Evolutionary conservation across 2,113 vertebrate genomes (phyloP), one percentile per base, ranked within the genome.

Genomic region (Scytalopus superciliaris): DNA sequence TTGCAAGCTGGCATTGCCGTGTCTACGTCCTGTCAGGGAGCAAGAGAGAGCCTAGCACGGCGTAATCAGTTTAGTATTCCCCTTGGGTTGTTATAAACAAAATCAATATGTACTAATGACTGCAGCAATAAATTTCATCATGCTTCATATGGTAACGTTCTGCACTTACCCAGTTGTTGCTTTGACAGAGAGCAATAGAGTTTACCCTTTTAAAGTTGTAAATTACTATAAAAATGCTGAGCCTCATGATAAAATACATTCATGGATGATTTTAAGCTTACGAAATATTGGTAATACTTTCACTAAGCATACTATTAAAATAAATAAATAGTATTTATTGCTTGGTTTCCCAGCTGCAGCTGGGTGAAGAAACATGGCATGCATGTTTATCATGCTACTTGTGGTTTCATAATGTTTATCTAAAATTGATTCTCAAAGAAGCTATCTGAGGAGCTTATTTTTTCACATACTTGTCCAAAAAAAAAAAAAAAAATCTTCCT

Each of bases 261-360:
- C 92, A 83, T 80, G 93, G 95, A 96, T 97, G 92, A 95, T 97
- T 98, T 98, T 96, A 97, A 97, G 97, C 97, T 95, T 95, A 91
- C 95, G 76, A 98, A 98, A 97, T 98, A 98, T 96, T 97, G 95
- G 97, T 97, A 98, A 98, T 97, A 97, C 96, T 98, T 98, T 97
- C 93, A 97, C 95, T 97, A 98, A 98, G 97, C 97, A 98, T 97
- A 97, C 96, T 98, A 98, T 98, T 98, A 98, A 98, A 98, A 98
- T 98, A 98, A 98, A 98, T 98, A 98, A 98, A 97, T 97, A 96
- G 97, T 98, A 98, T 98, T 98, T 98, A 98, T 97, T 98, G 97
- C 96, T 97, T 76, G 52, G 79, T 96, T 97, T 96, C 66, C 87
- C 81, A 96, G 97, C 93, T 98, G 89, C 83, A 93, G 80, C 92